Percentiles rank a stretch among this genome's conserved stretches.
Conservation (phyloP, 1,140 invertebrate genomes). For the Eufriesea mexicana region DNA sequence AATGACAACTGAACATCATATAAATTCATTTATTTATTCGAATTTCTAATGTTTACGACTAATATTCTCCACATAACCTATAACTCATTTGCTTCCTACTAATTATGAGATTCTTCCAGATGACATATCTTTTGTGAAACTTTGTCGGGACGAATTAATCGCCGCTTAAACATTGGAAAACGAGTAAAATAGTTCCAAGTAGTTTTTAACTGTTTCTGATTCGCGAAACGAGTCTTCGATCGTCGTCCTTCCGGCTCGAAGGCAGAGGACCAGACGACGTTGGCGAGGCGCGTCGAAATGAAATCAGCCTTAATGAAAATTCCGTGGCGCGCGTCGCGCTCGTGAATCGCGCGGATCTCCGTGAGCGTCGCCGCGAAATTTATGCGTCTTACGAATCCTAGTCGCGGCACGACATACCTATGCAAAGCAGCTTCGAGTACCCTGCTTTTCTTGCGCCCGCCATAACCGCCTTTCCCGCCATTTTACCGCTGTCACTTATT, state of each 20-base stretch:
- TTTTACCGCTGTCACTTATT: slow-evolving; percentile 8
- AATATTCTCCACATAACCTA: too few relatives aligned
- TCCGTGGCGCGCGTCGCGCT: slow-evolving; percentile 32
- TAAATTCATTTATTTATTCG: too few relatives aligned
- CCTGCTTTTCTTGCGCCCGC: slow-evolving; percentile 8
- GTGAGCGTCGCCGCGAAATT: slow-evolving; percentile 44
- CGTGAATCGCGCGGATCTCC: slow-evolving; percentile 44
- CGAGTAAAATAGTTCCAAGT: background rate
- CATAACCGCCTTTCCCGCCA: slow-evolving; percentile 16
- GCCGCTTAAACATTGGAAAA: too few relatives aligned
- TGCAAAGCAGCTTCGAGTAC: slow-evolving; percentile 38
- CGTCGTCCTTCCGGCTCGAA: slow-evolving; percentile 24
- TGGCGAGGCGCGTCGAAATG: slow-evolving; percentile 42
- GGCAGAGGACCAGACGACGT: background rate
- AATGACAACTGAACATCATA: too few relatives aligned
- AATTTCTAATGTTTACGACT: too few relatives aligned
- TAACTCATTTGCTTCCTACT: too few relatives aligned
- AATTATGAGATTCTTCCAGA: background rate
- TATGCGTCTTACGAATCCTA: slow-evolving; percentile 53
- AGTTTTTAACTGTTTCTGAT: background rate
- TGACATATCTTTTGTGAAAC: too few relatives aligned
- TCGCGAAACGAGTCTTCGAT: slow-evolving; percentile 36
- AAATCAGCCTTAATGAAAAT: slow-evolving; percentile 65
- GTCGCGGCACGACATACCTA: slow-evolving; percentile 41
- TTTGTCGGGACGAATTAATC: too few relatives aligned